Base-by-base conservation (phyloP, 2,113 vertebrate genomes). In the Nothobranchius kuhntae region DNA sequence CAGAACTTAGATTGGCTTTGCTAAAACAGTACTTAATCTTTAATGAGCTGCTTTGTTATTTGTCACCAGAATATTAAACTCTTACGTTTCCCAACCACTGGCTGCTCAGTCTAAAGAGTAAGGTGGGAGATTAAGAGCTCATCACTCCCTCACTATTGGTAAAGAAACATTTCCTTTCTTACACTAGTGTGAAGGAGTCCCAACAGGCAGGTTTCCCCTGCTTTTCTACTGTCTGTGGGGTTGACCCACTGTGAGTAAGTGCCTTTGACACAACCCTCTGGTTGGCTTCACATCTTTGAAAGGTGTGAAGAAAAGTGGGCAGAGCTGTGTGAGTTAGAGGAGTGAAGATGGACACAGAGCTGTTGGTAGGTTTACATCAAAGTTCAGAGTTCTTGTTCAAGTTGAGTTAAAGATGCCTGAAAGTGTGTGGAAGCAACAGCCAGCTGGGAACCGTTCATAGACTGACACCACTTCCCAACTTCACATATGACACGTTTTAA, bases 141-240 rank as follows among this genome's bases (percentile, higher is more conserved):
- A 48, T 61, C 35, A 38, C 26, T 72, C 4, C 3, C 53, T 73
- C 8, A 52, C 30, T 13, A 60, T 51, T 2, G 55, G 4, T 58
- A 78, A 67, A 84, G 86, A 76, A 91, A 91, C 82, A 0, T 2
- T 56, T 45, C 15, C 77, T 64, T 81, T 86, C 75, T 66, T 61
- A 71, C 88, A 90, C 88, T 61, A 84, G 89, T 84, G 75, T 81
- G 87, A 78, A 87, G 78, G 69, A 80, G 75, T 87, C 63, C 77
- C 83, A 77, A 61, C 68, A 77, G 53, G 69, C 69, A 80, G 21
- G 21, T 21, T 84, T 91, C 92, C 88, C 89, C 92, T 81, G 91
- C 75, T 48, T 89, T 87, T 89, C 76, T 82, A 86, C 81, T n/a
- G 62, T 72, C 30, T 30, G 30, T 30, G 13, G 17, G 47, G 35